Evolutionary conservation across 2,888 invertebrate species (phyloP).

Genomic region (Spisula subtruncata): DNA sequence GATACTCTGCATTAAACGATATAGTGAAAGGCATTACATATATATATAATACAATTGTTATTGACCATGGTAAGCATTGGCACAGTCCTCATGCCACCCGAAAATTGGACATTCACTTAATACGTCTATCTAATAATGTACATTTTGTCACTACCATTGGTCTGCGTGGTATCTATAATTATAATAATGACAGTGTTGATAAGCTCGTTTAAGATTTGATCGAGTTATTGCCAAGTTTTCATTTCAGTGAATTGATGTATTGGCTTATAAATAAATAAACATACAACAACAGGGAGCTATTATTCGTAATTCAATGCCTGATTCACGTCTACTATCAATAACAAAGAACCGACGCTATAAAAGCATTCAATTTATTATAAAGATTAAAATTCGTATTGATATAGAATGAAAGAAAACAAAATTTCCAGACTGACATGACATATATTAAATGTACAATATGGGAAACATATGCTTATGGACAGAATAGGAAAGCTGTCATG

Average conservation of each 20-base stretch:
- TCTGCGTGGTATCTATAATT: neutral
- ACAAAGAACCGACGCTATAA: neutral
- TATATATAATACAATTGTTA: too few relatives aligned
- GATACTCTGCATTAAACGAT: too few relatives aligned
- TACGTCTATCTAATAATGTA: neutral
- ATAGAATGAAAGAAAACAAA: neutral
- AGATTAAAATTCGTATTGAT: neutral
- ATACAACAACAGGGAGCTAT: too few relatives aligned
- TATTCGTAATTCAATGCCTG: too few relatives aligned
- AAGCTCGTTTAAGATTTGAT: neutral
- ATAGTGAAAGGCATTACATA: too few relatives aligned
- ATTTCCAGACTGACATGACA: neutral
- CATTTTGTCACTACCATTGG: neutral
- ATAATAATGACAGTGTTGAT: neutral
- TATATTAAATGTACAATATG: too few relatives aligned
- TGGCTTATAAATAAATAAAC: too few relatives aligned
- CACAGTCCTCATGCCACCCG: neutral
- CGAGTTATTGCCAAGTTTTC: neutral
- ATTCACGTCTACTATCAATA: neutral
- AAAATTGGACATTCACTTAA: neutral
- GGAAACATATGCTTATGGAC: neutral
- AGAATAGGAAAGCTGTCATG: neutral
- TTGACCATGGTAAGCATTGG: neutral
- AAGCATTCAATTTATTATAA: neutral
- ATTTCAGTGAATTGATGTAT: too few relatives aligned